Evolutionary conservation across 1,140 invertebrate species (phyloP).

Genomic region (Pectinophora gossypiella): DNA sequence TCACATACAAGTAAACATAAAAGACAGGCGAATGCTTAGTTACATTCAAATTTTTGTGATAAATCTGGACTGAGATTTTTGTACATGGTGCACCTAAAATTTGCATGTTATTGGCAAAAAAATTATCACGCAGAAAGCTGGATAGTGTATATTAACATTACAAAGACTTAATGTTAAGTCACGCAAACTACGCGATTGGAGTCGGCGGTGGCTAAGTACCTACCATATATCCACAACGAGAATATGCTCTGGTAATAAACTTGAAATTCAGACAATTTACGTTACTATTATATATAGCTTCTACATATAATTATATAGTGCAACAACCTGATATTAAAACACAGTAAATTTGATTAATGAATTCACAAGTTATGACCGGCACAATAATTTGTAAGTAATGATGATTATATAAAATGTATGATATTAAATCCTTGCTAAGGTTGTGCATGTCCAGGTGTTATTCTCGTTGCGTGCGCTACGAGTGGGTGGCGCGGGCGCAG

Average conservation of each 20-base stretch:
- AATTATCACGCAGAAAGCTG: neutral
- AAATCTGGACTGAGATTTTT: neutral
- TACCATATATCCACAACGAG: conserved; percentile 17
- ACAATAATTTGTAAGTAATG: neutral
- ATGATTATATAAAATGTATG: neutral
- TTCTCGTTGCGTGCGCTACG: conserved; percentile 36
- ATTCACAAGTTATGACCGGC: too few species aligned
- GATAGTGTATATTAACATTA: neutral
- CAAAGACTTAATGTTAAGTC: neutral
- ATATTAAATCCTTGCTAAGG: conserved; percentile 6
- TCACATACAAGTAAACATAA: neutral
- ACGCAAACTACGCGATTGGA: conserved; percentile 7
- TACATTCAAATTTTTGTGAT: neutral
- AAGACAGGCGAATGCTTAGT: neutral
- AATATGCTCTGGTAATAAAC: conserved; percentile 21
- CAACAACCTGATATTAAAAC: neutral
- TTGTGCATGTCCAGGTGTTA: conserved; percentile 29
- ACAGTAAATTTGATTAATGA: neutral
- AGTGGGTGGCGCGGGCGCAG: neutral
- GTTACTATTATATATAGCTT: too few species aligned
- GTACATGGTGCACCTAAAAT: neutral
- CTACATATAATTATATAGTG: neutral
- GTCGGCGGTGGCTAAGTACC: conserved; percentile 23
- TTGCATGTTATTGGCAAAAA: neutral
- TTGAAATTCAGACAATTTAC: neutral